These are phyloP conservation scores for Xestia rhomboidea DNA, from an alignment of 2,888 invertebrate species.

Conservation along the genomic window DNA sequence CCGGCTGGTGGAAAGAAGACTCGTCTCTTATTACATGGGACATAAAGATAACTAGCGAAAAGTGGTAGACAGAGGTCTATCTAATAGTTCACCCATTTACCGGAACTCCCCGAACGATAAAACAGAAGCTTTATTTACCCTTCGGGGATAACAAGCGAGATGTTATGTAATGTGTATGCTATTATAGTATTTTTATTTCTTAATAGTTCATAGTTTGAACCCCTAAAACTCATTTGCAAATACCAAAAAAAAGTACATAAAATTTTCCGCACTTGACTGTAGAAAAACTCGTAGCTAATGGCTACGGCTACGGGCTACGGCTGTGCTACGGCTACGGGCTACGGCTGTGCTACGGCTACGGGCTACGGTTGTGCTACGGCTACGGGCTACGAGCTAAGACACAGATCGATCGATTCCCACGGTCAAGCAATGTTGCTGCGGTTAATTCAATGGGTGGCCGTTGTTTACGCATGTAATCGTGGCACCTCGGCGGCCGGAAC, in stretches of 20 bases:
- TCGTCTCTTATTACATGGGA: neutral
- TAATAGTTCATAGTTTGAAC: neutral
- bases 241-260: neutral
- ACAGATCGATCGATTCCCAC: conserved; percentile 24
- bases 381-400: conserved; percentile 36
- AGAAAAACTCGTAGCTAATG: neutral
- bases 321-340: conserved; percentile 12
- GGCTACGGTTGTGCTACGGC: neutral
- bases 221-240: neutral
- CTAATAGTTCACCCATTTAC: neutral
- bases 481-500: conserved; percentile 20
- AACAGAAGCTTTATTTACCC: neutral
- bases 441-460: conserved; percentile 33
- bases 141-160: neutral
- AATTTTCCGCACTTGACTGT: neutral
- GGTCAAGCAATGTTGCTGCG: conserved; percentile 33
- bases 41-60: neutral
- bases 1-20: neutral
- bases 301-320: neutral
- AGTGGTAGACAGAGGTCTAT: neutral
- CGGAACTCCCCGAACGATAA: neutral
- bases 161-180: neutral
- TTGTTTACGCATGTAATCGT: conserved; percentile 40
- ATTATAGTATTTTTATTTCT: neutral
- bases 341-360: conserved; percentile 14